A percentile compares a stretch with the other conserved stretches of the same genome.
phyloP scores from a whole-genome alignment of 2,888 invertebrate species.

The Deroplatys truncata region DNA sequence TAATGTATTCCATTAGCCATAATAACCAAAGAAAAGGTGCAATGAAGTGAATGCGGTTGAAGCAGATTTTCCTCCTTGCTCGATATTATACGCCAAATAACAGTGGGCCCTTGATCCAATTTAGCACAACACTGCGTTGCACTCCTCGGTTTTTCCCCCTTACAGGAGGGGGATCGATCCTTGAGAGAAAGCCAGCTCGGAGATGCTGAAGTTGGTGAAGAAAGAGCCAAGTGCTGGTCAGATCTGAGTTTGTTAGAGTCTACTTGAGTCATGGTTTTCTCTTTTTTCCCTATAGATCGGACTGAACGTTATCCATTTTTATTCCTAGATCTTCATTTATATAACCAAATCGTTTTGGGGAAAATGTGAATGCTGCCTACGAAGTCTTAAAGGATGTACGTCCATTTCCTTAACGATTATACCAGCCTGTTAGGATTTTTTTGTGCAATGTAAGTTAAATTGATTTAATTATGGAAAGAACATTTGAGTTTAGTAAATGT shows the following conservation, averaged over 20 bases:
- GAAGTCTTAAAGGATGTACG: too few species aligned
- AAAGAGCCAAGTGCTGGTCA: background rate
- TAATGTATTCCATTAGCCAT: too few species aligned
- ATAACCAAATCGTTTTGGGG: too few species aligned
- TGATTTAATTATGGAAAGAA: too few species aligned
- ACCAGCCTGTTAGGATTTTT: too few species aligned
- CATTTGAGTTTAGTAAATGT: too few species aligned
- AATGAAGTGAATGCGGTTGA: background rate
- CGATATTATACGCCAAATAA: background rate
- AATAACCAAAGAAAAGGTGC: background rate
- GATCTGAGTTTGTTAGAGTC: background rate
- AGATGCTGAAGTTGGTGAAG: background rate
- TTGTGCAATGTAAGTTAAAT: too few species aligned
- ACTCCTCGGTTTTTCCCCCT: background rate
- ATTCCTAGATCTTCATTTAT: background rate
- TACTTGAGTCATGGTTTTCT: background rate
- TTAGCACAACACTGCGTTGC: background rate
- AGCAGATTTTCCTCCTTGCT: background rate
- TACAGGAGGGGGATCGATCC: background rate
- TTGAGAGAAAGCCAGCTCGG: background rate
- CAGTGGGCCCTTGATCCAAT: background rate
- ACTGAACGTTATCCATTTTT: background rate
- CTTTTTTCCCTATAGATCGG: background rate
- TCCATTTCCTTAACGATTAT: too few species aligned
- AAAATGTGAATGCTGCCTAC: too few species aligned